Conservation (phyloP, 2,797 vertebrate genomes). For the Xenopus petersii region DNA sequence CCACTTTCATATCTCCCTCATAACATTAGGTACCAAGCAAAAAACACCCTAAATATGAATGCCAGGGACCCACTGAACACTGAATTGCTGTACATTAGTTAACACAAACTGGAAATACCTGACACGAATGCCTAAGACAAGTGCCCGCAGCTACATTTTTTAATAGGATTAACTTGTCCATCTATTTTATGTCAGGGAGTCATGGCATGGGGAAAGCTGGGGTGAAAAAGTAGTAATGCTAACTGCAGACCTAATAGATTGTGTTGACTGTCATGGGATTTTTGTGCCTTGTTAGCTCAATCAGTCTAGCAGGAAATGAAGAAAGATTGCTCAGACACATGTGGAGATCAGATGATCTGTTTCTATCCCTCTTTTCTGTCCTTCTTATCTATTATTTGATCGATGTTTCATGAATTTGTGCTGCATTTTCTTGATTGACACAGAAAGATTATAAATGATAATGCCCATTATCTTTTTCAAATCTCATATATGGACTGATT, state of each 20-base stretch:
- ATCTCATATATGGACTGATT: no score
- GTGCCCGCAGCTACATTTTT: neutral
- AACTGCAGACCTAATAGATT: no score
- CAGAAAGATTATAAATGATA: no score
- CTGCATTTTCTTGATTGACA: no score
- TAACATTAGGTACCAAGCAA: no score
- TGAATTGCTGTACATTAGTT: no score
- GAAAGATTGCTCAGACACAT: neutral
- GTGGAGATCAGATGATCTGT: neutral
- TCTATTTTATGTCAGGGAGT: neutral
- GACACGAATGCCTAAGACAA: neutral
- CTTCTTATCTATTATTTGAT: neutral
- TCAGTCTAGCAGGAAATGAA: neutral
- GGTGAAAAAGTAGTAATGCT: neutral
- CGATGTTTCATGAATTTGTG: neutral
- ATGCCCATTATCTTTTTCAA: no score
- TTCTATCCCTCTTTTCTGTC: neutral
- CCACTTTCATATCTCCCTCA: no score
- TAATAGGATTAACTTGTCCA: constrained; percentile 1
- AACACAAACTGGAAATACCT: neutral
- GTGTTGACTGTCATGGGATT: neutral
- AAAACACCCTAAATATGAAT: no score
- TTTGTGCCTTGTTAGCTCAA: neutral
- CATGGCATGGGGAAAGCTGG: neutral
- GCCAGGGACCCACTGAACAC: no score